Evolutionary conservation across 2,797 vertebrate species (phyloP).

Genomic region (Gymnopithys bicolor): DNA sequence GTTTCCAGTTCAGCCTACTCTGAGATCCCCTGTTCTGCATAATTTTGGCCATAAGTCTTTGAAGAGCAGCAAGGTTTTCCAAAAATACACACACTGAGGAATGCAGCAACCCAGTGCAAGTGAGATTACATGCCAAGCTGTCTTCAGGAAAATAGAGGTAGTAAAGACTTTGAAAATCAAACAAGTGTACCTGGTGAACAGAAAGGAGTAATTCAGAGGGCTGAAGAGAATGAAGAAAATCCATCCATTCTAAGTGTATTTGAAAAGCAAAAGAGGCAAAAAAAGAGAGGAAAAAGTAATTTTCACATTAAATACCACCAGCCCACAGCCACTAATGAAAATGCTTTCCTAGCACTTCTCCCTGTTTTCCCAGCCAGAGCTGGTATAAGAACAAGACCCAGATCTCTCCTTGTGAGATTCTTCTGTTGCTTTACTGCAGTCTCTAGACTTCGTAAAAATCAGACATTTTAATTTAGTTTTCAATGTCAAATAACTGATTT

Average conservation of each 20-base stretch:
- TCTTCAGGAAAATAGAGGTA: neutral
- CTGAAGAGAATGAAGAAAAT: neutral
- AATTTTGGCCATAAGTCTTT: neutral
- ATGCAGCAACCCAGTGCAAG: neutral
- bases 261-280: neutral
- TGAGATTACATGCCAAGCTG: neutral
- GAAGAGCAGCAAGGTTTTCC: neutral
- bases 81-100: neutral
- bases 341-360: neutral
- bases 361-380: neutral
- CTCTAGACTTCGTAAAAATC: neutral
- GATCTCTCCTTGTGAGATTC: neutral
- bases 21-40: neutral
- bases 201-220: neutral
- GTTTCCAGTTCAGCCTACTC: neutral
- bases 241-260: neutral
- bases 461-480: slow-evolving; percentile 36
- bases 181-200: neutral
- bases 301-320: neutral
- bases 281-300: neutral
- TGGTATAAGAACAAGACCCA: neutral
- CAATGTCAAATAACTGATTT: slow-evolving; percentile 36
- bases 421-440: neutral
- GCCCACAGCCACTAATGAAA: neutral
- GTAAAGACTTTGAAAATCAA: neutral